Conservation (phyloP, 2,888 invertebrate genomes). For the Azorinus chamasolen region DNA sequence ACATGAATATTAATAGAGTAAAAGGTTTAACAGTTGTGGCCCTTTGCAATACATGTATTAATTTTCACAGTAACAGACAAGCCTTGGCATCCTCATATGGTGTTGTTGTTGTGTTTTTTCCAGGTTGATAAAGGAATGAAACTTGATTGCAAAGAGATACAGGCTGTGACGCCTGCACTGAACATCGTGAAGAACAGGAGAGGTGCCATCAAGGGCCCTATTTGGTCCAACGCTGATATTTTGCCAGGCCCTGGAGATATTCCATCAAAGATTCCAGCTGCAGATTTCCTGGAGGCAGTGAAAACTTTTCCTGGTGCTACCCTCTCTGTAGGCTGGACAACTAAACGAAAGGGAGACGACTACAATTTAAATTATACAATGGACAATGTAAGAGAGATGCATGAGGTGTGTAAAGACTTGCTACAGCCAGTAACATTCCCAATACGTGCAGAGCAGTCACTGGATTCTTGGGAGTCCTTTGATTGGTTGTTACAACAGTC, state of each 20-base stretch:
- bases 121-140: slow-evolving; percentile 89
- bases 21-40: no score
- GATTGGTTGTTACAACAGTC: slow-evolving; percentile 88
- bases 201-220: slow-evolving; percentile 87
- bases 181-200: slow-evolving; percentile 66
- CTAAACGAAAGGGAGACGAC: slow-evolving; percentile 89
- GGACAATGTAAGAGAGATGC: slow-evolving; percentile 89
- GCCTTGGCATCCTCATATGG: no score
- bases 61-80: no score
- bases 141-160: slow-evolving; percentile 94
- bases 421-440: slow-evolving; percentile 93
- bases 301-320: slow-evolving; percentile 89
- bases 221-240: slow-evolving; percentile 97
- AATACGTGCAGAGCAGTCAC: slow-evolving; percentile 91
- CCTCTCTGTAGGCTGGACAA: slow-evolving; percentile 95
- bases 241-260: slow-evolving; percentile 91
- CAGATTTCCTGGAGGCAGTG: slow-evolving; percentile 88
- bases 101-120: no score
- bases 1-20: no score
- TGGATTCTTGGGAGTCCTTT: slow-evolving; percentile 90
- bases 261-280: slow-evolving; percentile 89
- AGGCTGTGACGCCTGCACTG: slow-evolving; percentile 88
- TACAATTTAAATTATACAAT: slow-evolving; percentile 78
- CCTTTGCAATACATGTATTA: no score
- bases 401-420: slow-evolving; percentile 84